Base-by-base conservation (phyloP, 92 coral and sea anemone species). In the Heteractis magnifica region DNA sequence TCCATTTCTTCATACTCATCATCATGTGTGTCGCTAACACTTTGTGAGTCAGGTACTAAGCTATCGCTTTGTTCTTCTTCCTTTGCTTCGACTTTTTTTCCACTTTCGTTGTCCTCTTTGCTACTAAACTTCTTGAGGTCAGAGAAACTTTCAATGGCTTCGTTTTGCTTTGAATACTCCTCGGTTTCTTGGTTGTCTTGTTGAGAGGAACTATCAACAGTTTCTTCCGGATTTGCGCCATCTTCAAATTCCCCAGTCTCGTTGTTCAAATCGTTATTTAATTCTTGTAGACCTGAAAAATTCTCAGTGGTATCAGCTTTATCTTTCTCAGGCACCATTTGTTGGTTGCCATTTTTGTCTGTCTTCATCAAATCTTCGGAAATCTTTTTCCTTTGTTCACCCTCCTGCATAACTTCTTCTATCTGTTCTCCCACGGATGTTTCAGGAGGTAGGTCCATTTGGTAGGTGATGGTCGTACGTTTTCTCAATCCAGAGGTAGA, bases 401-500 rank as follows among this genome's bases (percentile, higher is more conserved):
- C 90, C 34, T 90, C 93, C 12, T 84, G 68, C 50, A 77, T 55
- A 65, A 82, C 77, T 0, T 83, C 91, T 15, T 85, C 90, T 80
- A 85, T 34, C 88, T 79, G 50, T 51, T 93, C 71, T 26, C 83
- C 88, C 34, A 88, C 76, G 48, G 86, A 58, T 6, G 52, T 64
- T 41, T 84, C 92, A 19, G 48, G 64, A 16, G 94, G 91, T 13
- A 88, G 64, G 15, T 79, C 76, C 51, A 91, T 86, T 4, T 76
- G 78, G 85, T 93, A 91, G 6, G 89, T 83, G 49, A 93, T 86
- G 26, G 92, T 85, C 86, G 80, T 78, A 77, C 94, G 89, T 68
- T 26, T 21, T 68, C 10, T 68, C 26, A 26, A 21, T 68, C 73
- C 73, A 68, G 48, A 5, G 73, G 16, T 88, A n/a, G 86, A 83